A percentile compares a stretch with the other conserved stretches of the same genome.
These are phyloP conservation scores for Falco cherrug DNA, from an alignment of 2,797 vertebrate genomes.

Conservation along the genomic window DNA sequence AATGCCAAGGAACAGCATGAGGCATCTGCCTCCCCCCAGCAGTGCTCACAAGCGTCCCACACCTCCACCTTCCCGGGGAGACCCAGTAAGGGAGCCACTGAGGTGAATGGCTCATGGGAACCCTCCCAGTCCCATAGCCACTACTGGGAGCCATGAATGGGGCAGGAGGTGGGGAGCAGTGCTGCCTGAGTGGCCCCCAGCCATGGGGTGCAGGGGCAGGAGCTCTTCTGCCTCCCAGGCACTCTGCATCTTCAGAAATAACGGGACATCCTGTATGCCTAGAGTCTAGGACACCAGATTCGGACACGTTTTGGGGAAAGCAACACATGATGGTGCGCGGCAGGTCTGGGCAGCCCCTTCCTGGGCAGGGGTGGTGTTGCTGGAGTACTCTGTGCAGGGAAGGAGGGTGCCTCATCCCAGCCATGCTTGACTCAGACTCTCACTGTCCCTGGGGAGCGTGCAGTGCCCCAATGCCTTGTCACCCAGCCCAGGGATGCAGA, in stretches of 20 bases:
- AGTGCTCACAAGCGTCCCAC: neutral
- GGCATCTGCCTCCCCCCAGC: neutral
- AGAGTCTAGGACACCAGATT: fast-evolving
- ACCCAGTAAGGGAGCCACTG: fast-evolving
- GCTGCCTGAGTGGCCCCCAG: fast-evolving
- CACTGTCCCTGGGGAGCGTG: neutral
- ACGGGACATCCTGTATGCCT: neutral
- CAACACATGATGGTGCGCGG: neutral
- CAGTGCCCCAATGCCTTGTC: neutral
- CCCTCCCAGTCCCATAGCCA: neutral
- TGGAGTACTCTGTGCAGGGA: neutral
- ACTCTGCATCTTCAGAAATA: neutral
- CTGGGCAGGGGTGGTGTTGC: neutral
- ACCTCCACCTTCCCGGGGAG: neutral
- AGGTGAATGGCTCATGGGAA: neutral
- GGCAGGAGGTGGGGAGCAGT: neutral
- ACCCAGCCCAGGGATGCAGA: neutral
- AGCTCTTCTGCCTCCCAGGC: neutral
- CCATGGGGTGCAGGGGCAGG: neutral
- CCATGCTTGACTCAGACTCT: neutral
- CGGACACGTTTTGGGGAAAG: neutral
- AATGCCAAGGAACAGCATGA: neutral
- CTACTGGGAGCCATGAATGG: neutral
- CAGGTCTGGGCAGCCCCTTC: neutral
- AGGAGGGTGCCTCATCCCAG: neutral